Base-by-base conservation (phyloP, 2,888 invertebrate species). In the Chironomus tentans region DNA sequence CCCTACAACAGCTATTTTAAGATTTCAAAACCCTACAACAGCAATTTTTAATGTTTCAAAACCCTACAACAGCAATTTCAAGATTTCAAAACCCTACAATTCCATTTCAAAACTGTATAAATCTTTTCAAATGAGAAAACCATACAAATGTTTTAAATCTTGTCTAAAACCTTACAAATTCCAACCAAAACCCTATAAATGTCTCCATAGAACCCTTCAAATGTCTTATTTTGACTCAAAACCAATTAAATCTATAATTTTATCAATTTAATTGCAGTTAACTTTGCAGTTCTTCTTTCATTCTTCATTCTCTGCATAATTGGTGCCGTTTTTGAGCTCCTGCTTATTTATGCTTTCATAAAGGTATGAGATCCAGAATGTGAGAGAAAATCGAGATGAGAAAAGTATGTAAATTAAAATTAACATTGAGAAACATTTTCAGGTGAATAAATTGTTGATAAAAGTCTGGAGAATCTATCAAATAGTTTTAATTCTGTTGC, bases 401-500 rank as follows among this genome's bases (percentile, higher is more conserved):
- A 56, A 56, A 56, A 3, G 3, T 6, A 15, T 56, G n/a, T 56
- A 56, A 15, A 15, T 56, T 18, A 6, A 18, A 56, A 18, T 15
- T 50, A 50, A n/a, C 50, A 50, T n/a, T 15, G n/a, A 38, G 18
- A 15, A 47, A 69, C 15, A 48, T 15, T 70, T 50, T 21, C 18
- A 62, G 62, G 72, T 72, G 15, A 22, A 61, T 62, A 28, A 21
- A 7, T 62, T 10, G n/a, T 62, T 72, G 38, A 72, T 72, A 24
- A 72, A 62, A 72, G 15, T 72, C 10, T 62, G 50, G 61, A 56
- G 72, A 62, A 15, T 62, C 38, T 72, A 72, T 72, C 62, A 72
- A 46, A 72, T 62, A 13, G 24, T 62, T 3, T 15, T 72, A n/a
- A 72, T 72, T 62, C n/a, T 18, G 13, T 38, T 72, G 15, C 18